Base-by-base conservation (phyloP, 2,797 vertebrate genomes). In the Orestias chungarensis region DNA sequence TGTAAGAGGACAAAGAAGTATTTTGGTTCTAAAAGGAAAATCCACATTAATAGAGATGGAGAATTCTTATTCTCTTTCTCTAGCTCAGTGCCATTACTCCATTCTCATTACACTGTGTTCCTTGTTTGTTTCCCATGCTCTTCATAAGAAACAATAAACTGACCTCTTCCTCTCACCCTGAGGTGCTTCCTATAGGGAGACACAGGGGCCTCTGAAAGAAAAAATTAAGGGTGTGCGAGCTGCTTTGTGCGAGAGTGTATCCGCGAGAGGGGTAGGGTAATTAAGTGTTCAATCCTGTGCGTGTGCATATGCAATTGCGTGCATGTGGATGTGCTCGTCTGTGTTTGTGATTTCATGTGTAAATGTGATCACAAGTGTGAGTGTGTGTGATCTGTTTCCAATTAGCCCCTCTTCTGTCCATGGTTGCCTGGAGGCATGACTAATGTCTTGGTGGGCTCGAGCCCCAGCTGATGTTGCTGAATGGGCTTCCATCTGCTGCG, bases 381-480 rank as follows among this genome's bases (percentile, higher is more conserved):
- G 86, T 78, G 83, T 88, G 82, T 89, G 90, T 82, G 90, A 92
- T 92, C 86, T 88, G 89, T 90, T 91, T 92, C 87, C 89, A 92
- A 91, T 92, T 89, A 91, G 87, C 86, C 87, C n/a, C 74, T 82
- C 76, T 85, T 87, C 84, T 87, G 86, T 88, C 81, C 68, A 71
- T 29, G 46, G 81, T 88, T 71, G 92, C 90, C 87, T 9, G 49
- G 77, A 88, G 90, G 82, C 90, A 83, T 91, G 89, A 87, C 86
- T 89, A 88, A 93, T 88, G 89, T 89, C 82, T 82, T 79, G 81
- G 78, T 89, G 86, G 86, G 76, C 82, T 23, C 43, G 76, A 80
- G 81, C 67, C 73, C 70, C 91, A 90, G 91, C 86, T 86, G 89
- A 91, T 81, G 81, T 52, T 1, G 49, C 66, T 93, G 85, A 93